Percentiles rank a stretch among this genome's conserved stretches.
Conservation (phyloP, 1,140 invertebrate species). For the Ephestia elutella region DNA sequence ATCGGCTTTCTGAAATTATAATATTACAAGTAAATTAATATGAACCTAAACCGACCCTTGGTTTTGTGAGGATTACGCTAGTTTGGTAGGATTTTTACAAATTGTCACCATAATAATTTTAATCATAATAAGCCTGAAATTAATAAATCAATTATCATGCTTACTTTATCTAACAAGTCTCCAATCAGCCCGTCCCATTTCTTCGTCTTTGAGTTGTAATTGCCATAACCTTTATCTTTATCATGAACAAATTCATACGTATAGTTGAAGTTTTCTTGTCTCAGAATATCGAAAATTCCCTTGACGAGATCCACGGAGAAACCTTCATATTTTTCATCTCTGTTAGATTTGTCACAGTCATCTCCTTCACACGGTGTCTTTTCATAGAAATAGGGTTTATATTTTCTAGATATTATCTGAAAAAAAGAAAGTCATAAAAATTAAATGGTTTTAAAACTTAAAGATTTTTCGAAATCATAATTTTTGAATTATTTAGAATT, state of each 20-base stretch:
- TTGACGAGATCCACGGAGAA: constrained; percentile 86
- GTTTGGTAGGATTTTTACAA: too few species aligned
- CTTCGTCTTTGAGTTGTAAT: constrained; percentile 78
- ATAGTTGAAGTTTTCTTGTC: constrained; percentile 60
- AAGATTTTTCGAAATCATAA: too few species aligned
- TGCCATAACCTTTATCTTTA: constrained; percentile 78
- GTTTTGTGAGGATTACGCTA: too few species aligned
- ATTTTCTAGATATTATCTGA: constrained; percentile 55
- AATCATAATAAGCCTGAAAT: too few species aligned
- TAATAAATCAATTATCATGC: too few species aligned
- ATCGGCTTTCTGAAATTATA: constrained; percentile 83
- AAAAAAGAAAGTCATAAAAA: neutral
- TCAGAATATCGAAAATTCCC: constrained; percentile 79
- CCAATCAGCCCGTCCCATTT: constrained; percentile 91
- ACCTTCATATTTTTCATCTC: constrained; percentile 81
- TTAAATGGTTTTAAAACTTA: neutral
- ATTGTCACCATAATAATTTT: neutral
- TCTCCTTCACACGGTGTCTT: constrained; percentile 41
- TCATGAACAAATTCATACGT: constrained; percentile 47
- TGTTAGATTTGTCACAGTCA: constrained; percentile 40
- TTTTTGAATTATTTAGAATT: too few species aligned
- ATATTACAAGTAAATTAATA: too few species aligned
- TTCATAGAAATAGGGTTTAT: constrained; percentile 54
- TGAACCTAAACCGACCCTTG: too few species aligned
- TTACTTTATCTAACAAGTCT: constrained; percentile 80